phyloP scores from a whole-genome alignment of 2,113 vertebrate species.

The Anoplopoma fimbria region DNA sequence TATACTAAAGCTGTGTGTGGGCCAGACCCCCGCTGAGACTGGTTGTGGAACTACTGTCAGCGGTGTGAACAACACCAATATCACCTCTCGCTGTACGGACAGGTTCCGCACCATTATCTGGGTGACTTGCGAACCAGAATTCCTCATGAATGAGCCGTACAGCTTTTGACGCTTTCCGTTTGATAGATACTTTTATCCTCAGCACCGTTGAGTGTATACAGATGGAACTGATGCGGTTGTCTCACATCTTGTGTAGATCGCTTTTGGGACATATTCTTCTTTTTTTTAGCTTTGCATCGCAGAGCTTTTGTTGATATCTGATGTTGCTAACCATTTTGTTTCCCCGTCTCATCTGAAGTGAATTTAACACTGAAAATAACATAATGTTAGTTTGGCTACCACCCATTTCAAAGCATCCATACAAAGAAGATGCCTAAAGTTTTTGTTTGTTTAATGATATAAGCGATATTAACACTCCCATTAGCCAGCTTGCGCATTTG shows the following conservation, averaged over 20 bases:
- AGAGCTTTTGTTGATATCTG: constrained; percentile 7
- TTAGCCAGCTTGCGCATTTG: background rate
- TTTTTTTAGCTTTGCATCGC: background rate
- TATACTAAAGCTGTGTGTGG: constrained; percentile 75
- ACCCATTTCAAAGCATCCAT: constrained; percentile 6
- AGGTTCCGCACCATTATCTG: constrained; percentile 78
- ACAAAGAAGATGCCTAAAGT: background rate
- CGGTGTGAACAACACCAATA: constrained; percentile 55
- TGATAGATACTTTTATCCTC: constrained; percentile 33
- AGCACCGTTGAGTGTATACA: background rate
- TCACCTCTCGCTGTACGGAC: constrained; percentile 54
- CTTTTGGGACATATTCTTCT: background rate
- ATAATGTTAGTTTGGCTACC: background rate
- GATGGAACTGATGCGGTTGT: constrained; percentile 32
- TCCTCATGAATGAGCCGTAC: constrained; percentile 53
- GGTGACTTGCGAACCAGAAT: constrained; percentile 69
- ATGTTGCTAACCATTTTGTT: constrained; percentile 1
- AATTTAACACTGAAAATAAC: constrained; percentile 8
- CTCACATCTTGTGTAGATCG: background rate
- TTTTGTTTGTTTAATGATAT: background rate
- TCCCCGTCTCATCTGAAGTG: constrained; percentile 8
- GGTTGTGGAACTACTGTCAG: constrained; percentile 65
- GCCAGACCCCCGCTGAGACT: constrained; percentile 63
- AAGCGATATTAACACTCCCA: background rate
- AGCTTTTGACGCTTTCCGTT: background rate